Conservation (phyloP, 2,797 vertebrate species). For the Melanotaenia boesemani region DNA sequence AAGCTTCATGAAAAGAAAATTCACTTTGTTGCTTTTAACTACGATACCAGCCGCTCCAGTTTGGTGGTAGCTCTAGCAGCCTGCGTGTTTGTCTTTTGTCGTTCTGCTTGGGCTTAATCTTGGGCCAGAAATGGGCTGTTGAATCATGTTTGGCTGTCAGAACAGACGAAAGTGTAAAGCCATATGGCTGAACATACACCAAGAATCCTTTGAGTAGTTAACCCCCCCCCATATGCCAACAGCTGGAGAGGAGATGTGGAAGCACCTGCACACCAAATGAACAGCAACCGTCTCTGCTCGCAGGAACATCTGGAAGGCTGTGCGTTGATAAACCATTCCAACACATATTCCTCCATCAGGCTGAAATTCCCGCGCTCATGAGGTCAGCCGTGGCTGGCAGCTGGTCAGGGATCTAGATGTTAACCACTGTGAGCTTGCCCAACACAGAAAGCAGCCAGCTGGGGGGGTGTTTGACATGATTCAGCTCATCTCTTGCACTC, state of each 20-base stretch:
- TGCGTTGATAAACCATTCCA: conserved; percentile 67
- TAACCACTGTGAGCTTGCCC: conserved; percentile 66
- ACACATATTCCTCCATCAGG: conserved; percentile 60
- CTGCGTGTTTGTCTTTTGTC: conserved; percentile 78
- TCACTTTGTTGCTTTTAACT: conserved; percentile 53
- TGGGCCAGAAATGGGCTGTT: conserved; percentile 75
- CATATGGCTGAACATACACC: conserved; percentile 80
- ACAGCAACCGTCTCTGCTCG: conserved; percentile 65
- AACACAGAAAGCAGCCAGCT: conserved; percentile 41
- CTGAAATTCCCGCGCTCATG: conserved; percentile 71
- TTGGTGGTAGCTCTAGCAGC: conserved; percentile 72
- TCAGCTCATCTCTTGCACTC: conserved; percentile 61
- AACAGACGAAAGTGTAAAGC: conserved; percentile 79
- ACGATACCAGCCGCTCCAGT: conserved; percentile 36
- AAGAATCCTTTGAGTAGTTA: conserved; percentile 79
- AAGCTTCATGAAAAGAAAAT: conserved; percentile 4
- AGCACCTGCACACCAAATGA: conserved; percentile 86
- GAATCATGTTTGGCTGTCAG: conserved; percentile 81
- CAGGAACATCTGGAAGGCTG: conserved; percentile 82
- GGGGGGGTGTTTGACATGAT: conserved; percentile 70
- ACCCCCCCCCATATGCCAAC: conserved; percentile 70
- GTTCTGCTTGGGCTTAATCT: conserved; percentile 72
- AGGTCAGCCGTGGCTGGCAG: conserved; percentile 76
- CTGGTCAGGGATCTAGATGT: conserved; percentile 71
- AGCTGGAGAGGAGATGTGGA: conserved; percentile 83